Conservation (phyloP, 1,140 invertebrate genomes). For the Portunus trituberculatus region DNA sequence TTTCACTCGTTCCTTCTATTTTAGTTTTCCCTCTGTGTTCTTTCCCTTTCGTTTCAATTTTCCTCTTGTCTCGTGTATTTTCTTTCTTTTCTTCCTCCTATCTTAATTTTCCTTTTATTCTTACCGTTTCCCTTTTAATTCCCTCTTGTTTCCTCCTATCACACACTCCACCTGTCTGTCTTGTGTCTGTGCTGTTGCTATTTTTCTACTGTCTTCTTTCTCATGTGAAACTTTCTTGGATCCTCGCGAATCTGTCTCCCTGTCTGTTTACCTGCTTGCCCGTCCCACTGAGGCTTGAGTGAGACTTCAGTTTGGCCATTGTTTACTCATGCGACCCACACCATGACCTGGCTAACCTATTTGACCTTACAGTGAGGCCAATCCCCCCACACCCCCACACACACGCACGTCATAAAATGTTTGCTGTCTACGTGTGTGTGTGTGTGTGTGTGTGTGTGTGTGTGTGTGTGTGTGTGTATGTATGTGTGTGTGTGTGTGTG, state of each 20-base stretch:
- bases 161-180: background rate
- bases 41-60: background rate
- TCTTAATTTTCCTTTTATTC: background rate
- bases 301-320: background rate
- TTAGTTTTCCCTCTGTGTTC: background rate
- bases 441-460: background rate
- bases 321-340: background rate
- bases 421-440: constrained; percentile 28
- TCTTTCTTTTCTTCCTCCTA: background rate
- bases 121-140: background rate
- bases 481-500: background rate
- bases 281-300: no score
- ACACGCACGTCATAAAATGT: background rate
- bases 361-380: background rate
- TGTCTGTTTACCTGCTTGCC: no score
- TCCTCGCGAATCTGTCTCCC: no score
- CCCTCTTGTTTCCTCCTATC: background rate
- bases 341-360: background rate
- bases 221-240: no score
- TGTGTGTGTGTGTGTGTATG: background rate
- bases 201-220: no score
- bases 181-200: no score
- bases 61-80: background rate
- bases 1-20: background rate
- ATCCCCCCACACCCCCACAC: background rate